Evolutionary conservation across 2,888 invertebrate species (phyloP).

Genomic region (Drosophila infuscata): DNA sequence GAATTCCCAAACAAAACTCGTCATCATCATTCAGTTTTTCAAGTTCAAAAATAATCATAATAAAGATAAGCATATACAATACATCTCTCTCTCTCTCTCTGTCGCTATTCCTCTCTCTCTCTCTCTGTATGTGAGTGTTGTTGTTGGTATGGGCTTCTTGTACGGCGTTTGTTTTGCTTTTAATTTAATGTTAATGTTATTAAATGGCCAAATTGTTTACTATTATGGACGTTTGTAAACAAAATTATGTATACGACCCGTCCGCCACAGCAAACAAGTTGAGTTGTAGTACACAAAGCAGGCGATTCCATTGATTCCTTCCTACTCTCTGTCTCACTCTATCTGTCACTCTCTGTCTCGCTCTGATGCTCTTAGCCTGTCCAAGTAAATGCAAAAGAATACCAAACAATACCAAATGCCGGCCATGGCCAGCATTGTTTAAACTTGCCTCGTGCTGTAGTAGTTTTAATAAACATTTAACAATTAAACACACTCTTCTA

Average conservation of each 20-base stretch:
- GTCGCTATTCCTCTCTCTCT: not conserved
- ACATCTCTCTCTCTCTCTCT: slow-evolving; percentile 13
- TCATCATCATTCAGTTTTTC: slow-evolving; percentile 71
- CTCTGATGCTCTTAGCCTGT: slow-evolving; percentile 16
- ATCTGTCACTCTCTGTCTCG: slow-evolving; percentile 5
- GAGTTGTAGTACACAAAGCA: slow-evolving; percentile 61
- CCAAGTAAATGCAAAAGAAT: slow-evolving; percentile 48
- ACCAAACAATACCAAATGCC: slow-evolving; percentile 61
- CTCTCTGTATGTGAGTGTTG: slow-evolving; percentile 13
- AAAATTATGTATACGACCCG: slow-evolving; percentile 79
- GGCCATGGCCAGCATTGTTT: slow-evolving; percentile 75
- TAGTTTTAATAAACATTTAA: slow-evolving; percentile 82
- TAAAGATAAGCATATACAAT: slow-evolving; percentile 73
- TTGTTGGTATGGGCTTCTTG: slow-evolving; percentile 50
- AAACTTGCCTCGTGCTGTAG: slow-evolving; percentile 63
- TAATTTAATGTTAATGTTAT: slow-evolving; percentile 82
- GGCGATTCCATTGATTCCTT: slow-evolving; percentile 67
- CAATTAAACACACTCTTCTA: slow-evolving; percentile 80
- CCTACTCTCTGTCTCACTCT: slow-evolving; percentile 18
- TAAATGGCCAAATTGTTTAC: slow-evolving; percentile 83
- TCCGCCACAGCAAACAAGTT: slow-evolving; percentile 53
- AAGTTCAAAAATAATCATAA: slow-evolving; percentile 81
- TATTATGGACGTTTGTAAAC: slow-evolving; percentile 79
- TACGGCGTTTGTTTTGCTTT: slow-evolving; percentile 77
- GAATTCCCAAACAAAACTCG: slow-evolving; percentile 82